These are phyloP conservation scores for Sebastes schlegelii DNA, from an alignment of 2,113 vertebrate species.

Conservation along the genomic window DNA sequence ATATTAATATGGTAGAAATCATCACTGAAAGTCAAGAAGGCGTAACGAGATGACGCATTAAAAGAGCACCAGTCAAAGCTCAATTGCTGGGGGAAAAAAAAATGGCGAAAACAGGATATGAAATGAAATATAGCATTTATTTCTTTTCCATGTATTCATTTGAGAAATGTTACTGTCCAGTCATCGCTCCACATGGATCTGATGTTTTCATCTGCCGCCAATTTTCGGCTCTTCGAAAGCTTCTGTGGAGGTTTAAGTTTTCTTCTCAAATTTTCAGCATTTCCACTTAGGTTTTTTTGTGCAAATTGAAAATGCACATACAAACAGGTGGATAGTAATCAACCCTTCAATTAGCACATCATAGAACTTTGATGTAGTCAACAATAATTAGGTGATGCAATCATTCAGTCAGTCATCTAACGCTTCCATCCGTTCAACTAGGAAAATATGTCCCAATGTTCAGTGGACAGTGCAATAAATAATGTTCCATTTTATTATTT, in stretches of 20 bases:
- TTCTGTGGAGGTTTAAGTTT: neutral
- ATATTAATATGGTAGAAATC: too few species aligned
- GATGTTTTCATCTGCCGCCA: neutral
- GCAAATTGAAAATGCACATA: neutral
- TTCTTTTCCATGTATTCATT: neutral
- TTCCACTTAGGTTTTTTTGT: too few species aligned
- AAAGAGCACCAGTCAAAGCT: neutral
- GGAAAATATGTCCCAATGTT: neutral
- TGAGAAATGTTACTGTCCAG: neutral
- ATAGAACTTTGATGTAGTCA: neutral
- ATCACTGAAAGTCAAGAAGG: neutral
- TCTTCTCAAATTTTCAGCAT: too few species aligned
- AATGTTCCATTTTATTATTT: neutral
- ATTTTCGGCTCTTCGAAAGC: neutral
- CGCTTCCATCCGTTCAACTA: too few species aligned
- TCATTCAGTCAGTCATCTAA: neutral
- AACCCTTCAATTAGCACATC: neutral
- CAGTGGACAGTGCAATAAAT: neutral
- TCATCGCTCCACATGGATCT: neutral
- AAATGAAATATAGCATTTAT: neutral
- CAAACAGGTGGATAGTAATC: too few species aligned
- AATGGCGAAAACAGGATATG: too few species aligned
- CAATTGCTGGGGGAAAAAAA: neutral
- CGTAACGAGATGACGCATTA: neutral
- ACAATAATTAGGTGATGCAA: too few species aligned